A percentile compares a stretch with the other conserved stretches of the same genome.
These are phyloP conservation scores for Cnemophilus loriae DNA, from an alignment of 2,113 vertebrate genomes.

Conservation along the genomic window DNA sequence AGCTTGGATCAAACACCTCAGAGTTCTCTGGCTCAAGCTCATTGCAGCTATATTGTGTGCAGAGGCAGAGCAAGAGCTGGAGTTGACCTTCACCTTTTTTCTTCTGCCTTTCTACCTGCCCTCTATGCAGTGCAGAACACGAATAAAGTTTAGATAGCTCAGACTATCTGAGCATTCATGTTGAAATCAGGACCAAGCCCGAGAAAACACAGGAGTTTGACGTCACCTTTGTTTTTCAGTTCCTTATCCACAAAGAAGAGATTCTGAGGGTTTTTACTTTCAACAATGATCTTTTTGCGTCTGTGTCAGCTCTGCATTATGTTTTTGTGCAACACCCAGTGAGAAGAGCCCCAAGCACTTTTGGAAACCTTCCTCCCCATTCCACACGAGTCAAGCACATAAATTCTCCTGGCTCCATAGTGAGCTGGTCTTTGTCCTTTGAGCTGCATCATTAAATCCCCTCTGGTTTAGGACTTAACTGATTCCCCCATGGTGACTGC, in stretches of 20 bases:
- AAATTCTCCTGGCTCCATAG: neutral
- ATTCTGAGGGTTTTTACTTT: neutral
- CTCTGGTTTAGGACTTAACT: neutral
- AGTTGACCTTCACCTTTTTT: neutral
- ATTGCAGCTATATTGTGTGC: neutral
- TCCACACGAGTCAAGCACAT: neutral
- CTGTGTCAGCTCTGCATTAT: neutral
- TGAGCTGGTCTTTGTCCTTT: neutral
- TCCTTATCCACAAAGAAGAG: neutral
- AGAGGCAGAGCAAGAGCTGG: neutral
- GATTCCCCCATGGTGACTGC: neutral
- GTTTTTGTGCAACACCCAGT: neutral
- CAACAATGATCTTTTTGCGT: neutral
- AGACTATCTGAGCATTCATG: neutral
- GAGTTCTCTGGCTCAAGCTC: neutral
- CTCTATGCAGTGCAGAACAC: neutral
- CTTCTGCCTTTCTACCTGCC: neutral
- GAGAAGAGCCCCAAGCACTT: neutral
- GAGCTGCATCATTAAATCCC: neutral
- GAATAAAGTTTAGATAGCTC: neutral
- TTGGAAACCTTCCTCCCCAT: neutral
- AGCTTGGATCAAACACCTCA: neutral
- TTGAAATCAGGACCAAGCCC: neutral
- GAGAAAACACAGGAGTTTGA: neutral
- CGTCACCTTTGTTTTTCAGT: neutral